A percentile compares a stretch with the other conserved stretches of the same genome.
phyloP scores from a whole-genome alignment of 1,140 invertebrate genomes.

The Orchestia grillus region DNA sequence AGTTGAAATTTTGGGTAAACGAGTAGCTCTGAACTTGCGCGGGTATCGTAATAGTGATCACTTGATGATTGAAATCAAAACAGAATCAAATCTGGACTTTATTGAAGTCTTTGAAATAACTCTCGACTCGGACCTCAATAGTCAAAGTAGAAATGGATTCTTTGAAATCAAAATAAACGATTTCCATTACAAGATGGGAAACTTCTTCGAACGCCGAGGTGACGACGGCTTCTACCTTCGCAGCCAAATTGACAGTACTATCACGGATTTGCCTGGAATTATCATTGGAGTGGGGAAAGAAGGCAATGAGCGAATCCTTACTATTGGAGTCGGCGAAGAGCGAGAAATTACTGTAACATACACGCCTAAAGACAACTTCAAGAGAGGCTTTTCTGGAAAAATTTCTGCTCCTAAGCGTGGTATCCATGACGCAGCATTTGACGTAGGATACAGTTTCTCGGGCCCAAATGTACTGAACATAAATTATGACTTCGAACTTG shows the following conservation, averaged over 20 bases:
- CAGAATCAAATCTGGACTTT: constrained; percentile 39
- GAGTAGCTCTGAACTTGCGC: constrained; percentile 57
- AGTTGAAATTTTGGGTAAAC: constrained; percentile 59
- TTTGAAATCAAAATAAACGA: constrained; percentile 63
- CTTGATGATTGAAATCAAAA: constrained; percentile 60
- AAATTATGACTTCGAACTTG: constrained; percentile 57
- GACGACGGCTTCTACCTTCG: constrained; percentile 62
- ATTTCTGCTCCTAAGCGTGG: constrained; percentile 64
- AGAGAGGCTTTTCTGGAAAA: constrained; percentile 61
- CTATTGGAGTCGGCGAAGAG: constrained; percentile 63
- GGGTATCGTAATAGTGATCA: constrained; percentile 62
- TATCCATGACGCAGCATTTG: constrained; percentile 61
- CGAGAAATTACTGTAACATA: constrained; percentile 63
- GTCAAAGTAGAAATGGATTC: constrained; percentile 53
- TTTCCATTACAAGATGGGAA: constrained; percentile 57
- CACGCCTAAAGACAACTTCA: constrained; percentile 64
- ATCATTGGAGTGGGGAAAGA: constrained; percentile 62
- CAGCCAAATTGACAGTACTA: constrained; percentile 61
- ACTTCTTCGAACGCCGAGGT: constrained; percentile 60
- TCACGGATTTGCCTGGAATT: constrained; percentile 62
- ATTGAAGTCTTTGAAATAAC: constrained; percentile 57
- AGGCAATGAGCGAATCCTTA: constrained; percentile 59
- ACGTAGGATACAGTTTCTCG: constrained; percentile 62
- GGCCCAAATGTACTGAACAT: constrained; percentile 60
- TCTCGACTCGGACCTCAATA: constrained; percentile 60